A percentile compares a stretch with the other conserved stretches of the same genome.
Conservation (phyloP, 2,888 invertebrate genomes). For the Rhagophthalmus giganteus region DNA sequence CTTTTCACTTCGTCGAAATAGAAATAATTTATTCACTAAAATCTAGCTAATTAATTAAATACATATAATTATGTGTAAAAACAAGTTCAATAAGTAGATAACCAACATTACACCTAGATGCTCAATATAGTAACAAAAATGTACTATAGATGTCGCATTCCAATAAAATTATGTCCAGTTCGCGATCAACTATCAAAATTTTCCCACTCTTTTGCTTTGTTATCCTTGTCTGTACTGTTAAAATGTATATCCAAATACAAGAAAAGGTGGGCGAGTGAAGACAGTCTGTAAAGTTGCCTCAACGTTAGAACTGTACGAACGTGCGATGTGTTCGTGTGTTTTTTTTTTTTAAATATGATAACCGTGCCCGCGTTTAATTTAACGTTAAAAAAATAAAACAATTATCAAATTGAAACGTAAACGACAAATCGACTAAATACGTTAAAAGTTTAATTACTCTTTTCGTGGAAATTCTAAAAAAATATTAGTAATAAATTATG, state of each 20-base stretch:
- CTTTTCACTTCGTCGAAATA: no score
- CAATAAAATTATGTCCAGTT: neutral
- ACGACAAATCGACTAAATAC: no score
- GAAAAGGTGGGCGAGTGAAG: slow-evolving; percentile 24
- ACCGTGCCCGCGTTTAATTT: no score
- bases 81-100: neutral
- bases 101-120: neutral
- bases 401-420: no score
- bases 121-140: neutral
- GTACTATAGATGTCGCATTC: neutral
- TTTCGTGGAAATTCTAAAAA: no score
- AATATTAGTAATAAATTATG: neutral
- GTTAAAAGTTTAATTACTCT: no score
- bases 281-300: slow-evolving; percentile 23
- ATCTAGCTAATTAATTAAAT: no score
- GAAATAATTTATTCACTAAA: no score
- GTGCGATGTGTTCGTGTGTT: neutral
- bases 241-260: slow-evolving; percentile 19
- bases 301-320: no score
- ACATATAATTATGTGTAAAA: neutral
- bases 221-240: slow-evolving; percentile 25
- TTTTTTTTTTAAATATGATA: no score
- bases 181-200: neutral
- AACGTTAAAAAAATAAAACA: no score
- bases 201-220: slow-evolving; percentile 12